phyloP scores from a whole-genome alignment of 2,888 invertebrate species.

The Drosophila robusta region DNA sequence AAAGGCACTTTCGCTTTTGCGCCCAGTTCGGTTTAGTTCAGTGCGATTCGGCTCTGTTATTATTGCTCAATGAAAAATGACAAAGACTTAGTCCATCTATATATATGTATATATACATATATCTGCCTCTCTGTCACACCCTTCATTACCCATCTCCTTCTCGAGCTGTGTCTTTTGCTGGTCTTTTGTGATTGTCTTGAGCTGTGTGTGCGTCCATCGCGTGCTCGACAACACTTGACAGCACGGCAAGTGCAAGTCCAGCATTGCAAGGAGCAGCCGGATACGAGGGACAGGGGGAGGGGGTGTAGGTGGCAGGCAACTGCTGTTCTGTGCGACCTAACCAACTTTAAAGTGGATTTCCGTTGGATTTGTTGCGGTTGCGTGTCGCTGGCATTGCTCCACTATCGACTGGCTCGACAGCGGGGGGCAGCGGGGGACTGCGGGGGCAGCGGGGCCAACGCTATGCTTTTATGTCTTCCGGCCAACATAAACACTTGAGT shows the following conservation, averaged over 20 bases:
- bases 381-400: constrained; percentile 70
- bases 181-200: constrained; percentile 66
- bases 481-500: constrained; percentile 81
- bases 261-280: constrained; percentile 31
- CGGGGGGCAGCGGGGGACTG: neutral
- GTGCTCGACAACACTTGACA: constrained; percentile 74
- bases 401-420: constrained; percentile 38
- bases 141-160: constrained; percentile 1
- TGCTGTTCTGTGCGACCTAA: constrained; percentile 21
- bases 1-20: constrained; percentile 56
- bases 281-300: neutral
- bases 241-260: constrained; percentile 72
- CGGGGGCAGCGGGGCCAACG: constrained; percentile 7
- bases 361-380: constrained; percentile 80
- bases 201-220: constrained; percentile 70
- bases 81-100: constrained; percentile 38
- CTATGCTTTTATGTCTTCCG: constrained; percentile 81
- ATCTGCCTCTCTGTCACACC: neutral
- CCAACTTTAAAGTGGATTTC: constrained; percentile 82
- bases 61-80: constrained; percentile 60
- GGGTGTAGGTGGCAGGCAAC: neutral
- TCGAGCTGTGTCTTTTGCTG: constrained; percentile 11
- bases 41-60: constrained; percentile 33
- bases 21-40: constrained; percentile 16
- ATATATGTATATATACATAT: neutral